Conservation (phyloP, 2,797 vertebrate genomes). For the Melanotaenia trifasciata region DNA sequence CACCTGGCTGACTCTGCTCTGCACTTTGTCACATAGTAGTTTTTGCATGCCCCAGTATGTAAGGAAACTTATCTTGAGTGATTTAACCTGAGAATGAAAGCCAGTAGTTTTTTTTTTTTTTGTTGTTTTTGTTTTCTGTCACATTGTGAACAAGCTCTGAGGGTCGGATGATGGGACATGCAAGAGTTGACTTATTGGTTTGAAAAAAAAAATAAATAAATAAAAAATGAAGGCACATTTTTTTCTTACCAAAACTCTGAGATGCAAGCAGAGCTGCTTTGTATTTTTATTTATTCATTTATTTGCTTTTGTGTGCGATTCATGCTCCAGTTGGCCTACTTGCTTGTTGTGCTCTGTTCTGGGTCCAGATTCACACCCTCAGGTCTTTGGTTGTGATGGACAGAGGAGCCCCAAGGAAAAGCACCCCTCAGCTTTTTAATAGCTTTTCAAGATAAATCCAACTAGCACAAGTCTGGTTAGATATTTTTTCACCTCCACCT, state of each 20-base stretch:
- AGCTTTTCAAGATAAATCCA: conserved; percentile 47
- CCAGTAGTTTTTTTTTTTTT: background rate
- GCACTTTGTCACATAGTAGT: conserved; percentile 7
- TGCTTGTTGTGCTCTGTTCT: conserved; percentile 26
- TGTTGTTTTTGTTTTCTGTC: background rate
- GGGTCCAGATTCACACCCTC: conserved; percentile 26
- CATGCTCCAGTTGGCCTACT: conserved; percentile 21
- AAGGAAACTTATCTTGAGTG: conserved; percentile 5
- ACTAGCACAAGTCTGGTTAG: conserved; percentile 14
- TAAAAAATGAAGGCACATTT: background rate
- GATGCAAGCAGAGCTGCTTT: background rate
- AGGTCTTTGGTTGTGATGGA: conserved; percentile 44
- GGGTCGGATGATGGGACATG: background rate
- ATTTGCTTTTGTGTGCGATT: conserved; percentile 11
- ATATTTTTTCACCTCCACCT: background rate
- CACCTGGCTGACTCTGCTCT: conserved; percentile 46
- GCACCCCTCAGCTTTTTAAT: conserved; percentile 29
- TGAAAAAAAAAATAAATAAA: background rate
- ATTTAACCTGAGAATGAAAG: background rate
- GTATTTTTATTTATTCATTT: background rate
- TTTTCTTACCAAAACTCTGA: background rate
- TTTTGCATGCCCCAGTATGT: conserved; percentile 25
- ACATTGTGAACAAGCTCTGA: background rate
- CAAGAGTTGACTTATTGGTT: background rate
- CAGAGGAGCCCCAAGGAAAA: conserved; percentile 44